Conservation (phyloP, 2,888 invertebrate species). For the Nebria brevicollis region DNA sequence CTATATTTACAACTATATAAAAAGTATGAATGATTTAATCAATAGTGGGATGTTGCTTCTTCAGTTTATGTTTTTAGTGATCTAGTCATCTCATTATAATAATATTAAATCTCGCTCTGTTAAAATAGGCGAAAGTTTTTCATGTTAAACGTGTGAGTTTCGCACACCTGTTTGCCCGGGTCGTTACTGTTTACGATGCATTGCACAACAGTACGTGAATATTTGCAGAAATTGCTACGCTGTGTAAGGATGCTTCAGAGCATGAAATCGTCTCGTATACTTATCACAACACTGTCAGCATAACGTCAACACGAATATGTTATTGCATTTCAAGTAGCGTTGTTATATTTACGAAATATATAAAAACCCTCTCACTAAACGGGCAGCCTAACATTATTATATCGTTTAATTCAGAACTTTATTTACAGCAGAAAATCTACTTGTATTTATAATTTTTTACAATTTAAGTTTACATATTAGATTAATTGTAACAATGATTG, state of each 20-base stretch:
- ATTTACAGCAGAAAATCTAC: too few species aligned
- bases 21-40: too few species aligned
- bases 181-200: not conserved
- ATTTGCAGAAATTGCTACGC: not conserved
- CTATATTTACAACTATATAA: too few species aligned
- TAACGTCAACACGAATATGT: not conserved
- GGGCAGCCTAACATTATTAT: too few species aligned
- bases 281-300: not conserved
- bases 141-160: not conserved
- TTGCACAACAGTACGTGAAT: not conserved
- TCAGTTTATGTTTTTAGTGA: not conserved
- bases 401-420: too few species aligned
- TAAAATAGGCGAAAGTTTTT: not conserved
- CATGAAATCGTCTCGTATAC: not conserved
- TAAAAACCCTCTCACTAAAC: too few species aligned
- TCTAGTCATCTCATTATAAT: not conserved
- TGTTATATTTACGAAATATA: too few species aligned
- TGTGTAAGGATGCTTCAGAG: not conserved
- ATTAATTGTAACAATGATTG: too few species aligned
- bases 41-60: too few species aligned
- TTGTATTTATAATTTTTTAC: too few species aligned
- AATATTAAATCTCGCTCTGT: not conserved
- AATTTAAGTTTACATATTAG: too few species aligned
- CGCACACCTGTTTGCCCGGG: not conserved
- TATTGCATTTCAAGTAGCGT: not conserved